Evolutionary conservation across 2,888 invertebrate species (phyloP).

Genomic region (Scaptomyza tumidula): DNA sequence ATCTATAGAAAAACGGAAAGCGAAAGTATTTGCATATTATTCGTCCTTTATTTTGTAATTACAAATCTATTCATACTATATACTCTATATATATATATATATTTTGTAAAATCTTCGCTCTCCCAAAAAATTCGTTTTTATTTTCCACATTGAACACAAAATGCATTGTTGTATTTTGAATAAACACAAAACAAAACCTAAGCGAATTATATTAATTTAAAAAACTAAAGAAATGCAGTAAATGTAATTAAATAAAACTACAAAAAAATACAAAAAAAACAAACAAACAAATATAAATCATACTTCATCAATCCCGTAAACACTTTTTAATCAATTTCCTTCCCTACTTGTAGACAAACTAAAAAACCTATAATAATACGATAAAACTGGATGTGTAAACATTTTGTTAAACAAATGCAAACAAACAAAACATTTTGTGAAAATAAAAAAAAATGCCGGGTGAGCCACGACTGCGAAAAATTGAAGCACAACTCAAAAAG

Average conservation of each 20-base stretch:
- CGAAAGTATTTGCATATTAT: constrained; percentile 32
- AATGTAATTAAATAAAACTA: constrained; percentile 55
- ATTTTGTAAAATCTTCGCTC: constrained; percentile 42
- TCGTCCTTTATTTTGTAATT: constrained; percentile 47
- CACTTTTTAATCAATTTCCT: constrained; percentile 45
- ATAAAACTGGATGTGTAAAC: constrained; percentile 1
- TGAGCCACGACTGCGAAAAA: constrained; percentile 49
- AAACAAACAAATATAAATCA: constrained; percentile 24
- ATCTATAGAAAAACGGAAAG: constrained; percentile 8
- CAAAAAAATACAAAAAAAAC: constrained; percentile 7
- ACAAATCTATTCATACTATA: constrained; percentile 2
- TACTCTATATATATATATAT: constrained; percentile 17
- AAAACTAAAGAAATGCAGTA: constrained; percentile 53
- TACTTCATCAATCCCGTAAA: constrained; percentile 31
- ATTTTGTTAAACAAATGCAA: constrained; percentile 1
- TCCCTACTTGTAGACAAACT: constrained; percentile 34
- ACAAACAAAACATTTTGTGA: no score
- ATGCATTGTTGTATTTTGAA: constrained; percentile 72
- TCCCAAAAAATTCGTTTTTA: constrained; percentile 33
- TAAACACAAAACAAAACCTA: constrained; percentile 45
- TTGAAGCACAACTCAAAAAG: neutral
- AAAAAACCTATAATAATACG: constrained; percentile 6
- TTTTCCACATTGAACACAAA: constrained; percentile 53
- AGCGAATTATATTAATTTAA: constrained; percentile 68
- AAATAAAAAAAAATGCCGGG: constrained; percentile 20